Conservation (phyloP, 2,113 vertebrate genomes). For the Odocoileus virginianus region DNA sequence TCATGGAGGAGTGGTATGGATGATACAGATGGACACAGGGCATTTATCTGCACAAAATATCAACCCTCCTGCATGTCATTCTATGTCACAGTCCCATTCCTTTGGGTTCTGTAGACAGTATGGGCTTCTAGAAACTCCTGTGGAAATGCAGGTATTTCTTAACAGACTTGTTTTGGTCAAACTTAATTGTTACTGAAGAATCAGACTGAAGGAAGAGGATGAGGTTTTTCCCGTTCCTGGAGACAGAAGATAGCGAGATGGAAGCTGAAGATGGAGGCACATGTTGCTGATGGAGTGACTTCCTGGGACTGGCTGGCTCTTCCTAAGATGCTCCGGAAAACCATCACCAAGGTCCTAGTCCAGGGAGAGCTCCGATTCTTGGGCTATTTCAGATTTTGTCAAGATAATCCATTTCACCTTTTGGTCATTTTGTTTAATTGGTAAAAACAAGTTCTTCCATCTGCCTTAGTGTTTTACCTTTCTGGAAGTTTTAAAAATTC, state of each 20-base stretch:
- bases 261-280: background rate
- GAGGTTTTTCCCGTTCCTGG: background rate
- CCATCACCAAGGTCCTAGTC: fast-evolving
- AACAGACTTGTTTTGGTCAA: background rate
- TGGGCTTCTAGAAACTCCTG: background rate
- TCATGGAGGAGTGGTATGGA: fast-evolving
- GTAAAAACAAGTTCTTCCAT: background rate
- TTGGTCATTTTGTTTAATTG: background rate
- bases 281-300: fast-evolving
- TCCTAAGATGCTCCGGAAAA: fast-evolving
- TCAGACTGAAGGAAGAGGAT: too few species aligned
- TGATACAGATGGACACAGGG: fast-evolving
- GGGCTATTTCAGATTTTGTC: background rate
- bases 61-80: fast-evolving
- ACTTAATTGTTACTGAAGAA: background rate
- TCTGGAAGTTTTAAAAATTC: background rate
- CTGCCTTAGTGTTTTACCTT: background rate
- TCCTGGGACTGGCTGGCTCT: background rate
- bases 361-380: background rate
- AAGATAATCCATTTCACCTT: background rate
- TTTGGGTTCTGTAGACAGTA: background rate
- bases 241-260: fast-evolving
- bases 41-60: fast-evolving
- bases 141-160: background rate
- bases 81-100: fast-evolving